Evolutionary conservation across 1,140 invertebrate genomes (phyloP), one percentile per base, ranked within the genome.

Genomic region (Heliconius melpomene): DNA sequence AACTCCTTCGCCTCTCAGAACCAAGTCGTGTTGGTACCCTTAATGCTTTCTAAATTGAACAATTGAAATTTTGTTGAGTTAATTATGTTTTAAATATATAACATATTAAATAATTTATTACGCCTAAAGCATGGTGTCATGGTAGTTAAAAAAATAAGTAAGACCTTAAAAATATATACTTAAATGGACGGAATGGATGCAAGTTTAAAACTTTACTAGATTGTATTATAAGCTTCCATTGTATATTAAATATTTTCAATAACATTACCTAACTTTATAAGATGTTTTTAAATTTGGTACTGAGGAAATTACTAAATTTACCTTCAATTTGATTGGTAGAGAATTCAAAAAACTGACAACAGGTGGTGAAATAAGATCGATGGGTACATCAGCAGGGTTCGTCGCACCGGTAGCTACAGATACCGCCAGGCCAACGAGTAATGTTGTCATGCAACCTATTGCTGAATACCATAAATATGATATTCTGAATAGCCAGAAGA

Each of bases 391-490:
- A 13, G 95, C 81, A 0, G 95, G 94, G 82, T 96, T 94, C 70
- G 91, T 91, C 79, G 88, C 88, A 26, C 89, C 96, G 8, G 97
- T 97, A 1, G 96, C 82, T 2, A 96, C 93, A 71, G 97, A 98
- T 2, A 98, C 96, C 0, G 96, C 46, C 40, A 97, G 89, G 2
- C 98, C 98, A 18, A 97, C 91, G 5, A 97, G 80, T 38, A 98
- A 92, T 0, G 97, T 97, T 1, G 96, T 91, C 1, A 96, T 80
- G 72, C 96, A 97, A 2, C 97, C 97, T n/a, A 98, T 96, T 38
- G 96, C 96, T n/a, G 97, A 95, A 83, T 96, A 97, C 96, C 96
- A 96, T 89, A 96, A 94, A 83, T 96, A 96, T 32, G 96, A 96
- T 75, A 96, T 92, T 50, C 95, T 95, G 84, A 96, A 96, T 46